Percentiles rank a stretch among this genome's conserved stretches.
Conservation (phyloP, 2,888 invertebrate species). For the Mythimna loreyi region DNA sequence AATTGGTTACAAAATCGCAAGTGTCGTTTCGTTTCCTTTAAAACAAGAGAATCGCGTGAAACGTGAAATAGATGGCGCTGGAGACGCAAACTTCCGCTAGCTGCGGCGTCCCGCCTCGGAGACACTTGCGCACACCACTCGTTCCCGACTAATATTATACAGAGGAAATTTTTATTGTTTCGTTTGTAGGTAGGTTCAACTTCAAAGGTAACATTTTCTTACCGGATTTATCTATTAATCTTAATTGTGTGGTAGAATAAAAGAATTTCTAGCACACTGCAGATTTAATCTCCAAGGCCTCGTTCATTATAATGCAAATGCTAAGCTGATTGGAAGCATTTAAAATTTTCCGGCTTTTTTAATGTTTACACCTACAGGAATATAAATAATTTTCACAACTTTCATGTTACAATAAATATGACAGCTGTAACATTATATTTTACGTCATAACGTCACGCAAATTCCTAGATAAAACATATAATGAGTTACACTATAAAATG, state of each 20-base stretch:
- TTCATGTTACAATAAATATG: conserved; percentile 40
- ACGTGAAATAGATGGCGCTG: conserved; percentile 87
- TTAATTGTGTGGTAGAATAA: conserved; percentile 11
- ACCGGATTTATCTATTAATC: conserved; percentile 18
- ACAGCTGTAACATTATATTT: conserved; percentile 48
- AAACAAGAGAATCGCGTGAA: conserved; percentile 86
- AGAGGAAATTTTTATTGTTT: not conserved
- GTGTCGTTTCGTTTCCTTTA: conserved; percentile 86
- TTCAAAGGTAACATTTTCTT: conserved; percentile 8
- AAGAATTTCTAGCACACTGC: conserved; percentile 2
- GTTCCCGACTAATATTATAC: conserved; percentile 9
- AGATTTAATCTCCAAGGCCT: conserved; percentile 41
- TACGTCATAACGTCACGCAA: conserved; percentile 34
- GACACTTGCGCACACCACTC: conserved; percentile 57
- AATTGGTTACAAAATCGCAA: conserved; percentile 86
- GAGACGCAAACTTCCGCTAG: conserved; percentile 85
- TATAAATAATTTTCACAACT: conserved; percentile 46
- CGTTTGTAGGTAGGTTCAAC: not conserved
- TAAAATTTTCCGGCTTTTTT: conserved; percentile 19
- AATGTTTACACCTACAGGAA: conserved; percentile 21
- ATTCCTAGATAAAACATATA: conserved; percentile 55
- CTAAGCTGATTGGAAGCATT: conserved; percentile 12
- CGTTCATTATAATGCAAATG: conserved; percentile 25
- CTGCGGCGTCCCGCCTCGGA: conserved; percentile 63
- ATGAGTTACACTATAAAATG: conserved; percentile 56